Evolutionary conservation across 2,113 vertebrate species (phyloP), one percentile per base, ranked within the genome.

Genomic region (Mobula hypostoma): DNA sequence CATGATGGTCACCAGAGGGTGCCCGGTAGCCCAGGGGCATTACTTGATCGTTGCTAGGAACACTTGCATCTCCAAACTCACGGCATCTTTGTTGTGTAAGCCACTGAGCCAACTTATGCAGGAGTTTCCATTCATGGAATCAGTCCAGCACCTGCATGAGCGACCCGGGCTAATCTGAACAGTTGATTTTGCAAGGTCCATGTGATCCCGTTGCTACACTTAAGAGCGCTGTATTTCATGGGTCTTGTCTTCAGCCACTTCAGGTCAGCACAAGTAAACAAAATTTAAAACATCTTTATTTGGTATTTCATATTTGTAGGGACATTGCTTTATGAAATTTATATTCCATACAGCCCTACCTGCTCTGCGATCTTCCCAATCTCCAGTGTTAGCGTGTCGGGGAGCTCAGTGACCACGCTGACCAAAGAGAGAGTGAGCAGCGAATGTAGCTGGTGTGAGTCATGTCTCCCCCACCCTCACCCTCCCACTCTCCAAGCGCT

Each of bases 51-150:
- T 12, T 83, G 40, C 94, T 94, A 87, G 29, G 94, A 94, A 15
- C 32, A 82, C 21, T 82, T 19, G 48, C 21, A 21, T 21, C 80
- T 48, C 79, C 94, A 94, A n/a, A 9, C n/a, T 14, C 94, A 79
- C 7, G 61, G 78, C 66, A 7, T 94, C 95, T 94, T 94, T 94
- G 88, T 90, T 94, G 94, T 94, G 94, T 94, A 95, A 94, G 94
- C 94, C 19, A 0, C 83, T 14, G 82, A 70, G 2, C 72, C 9
- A 70, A 32, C 0, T 91, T 94, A 63, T 66, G 17, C 12, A 95
- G 91, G 77, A 92, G 82, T 63, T 58, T 32, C 70, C n/a, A 68
- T 1, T 0, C 48, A 48, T 93, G 94, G 94, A 82, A 14, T 8
- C 0, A 2, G 1, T 24, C 95, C 83, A 77, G 32, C 8, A 74